Evolutionary conservation across 2,797 vertebrate species (phyloP), one percentile per base, ranked within the genome.

Genomic region (Saguinus oedipus): DNA sequence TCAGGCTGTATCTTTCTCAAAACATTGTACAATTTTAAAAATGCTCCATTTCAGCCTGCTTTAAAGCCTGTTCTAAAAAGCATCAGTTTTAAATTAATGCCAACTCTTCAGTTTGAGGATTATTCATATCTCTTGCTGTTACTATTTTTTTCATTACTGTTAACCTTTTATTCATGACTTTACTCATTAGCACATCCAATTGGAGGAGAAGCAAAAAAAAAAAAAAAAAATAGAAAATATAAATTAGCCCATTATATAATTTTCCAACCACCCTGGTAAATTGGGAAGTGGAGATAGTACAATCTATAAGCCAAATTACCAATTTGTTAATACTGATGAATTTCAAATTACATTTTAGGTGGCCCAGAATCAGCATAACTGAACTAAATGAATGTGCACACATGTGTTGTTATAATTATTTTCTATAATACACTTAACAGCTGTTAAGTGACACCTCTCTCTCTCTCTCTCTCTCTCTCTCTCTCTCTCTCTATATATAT

Each of bases 1-100:
- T 57, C 13, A 93, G 92, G 68, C 92, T 94, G 2, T 48, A 93
- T 82, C 93, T 92, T 95, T 95, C 75, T 81, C 42, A 85, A 96
- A 96, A 88, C 76, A 93, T 92, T 64, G 89, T 95, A 90, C 39
- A 93, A 88, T 14, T 93, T 86, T 90, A 59, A 50, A 96, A 85
- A 70, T 88, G 10, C n/a, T 88, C 57, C 44, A 79, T 79, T 96
- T 94, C 42, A 57, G 27, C 46, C 42, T 84, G 61, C 42, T 82
- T 87, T 39, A 74, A 85, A 94, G 80, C 17, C 7, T 64, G 22
- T 61, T 96, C 93, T 59, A 2, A 89, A 90, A 94, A 84, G 27
- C 24, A 59, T 68, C 57, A 20, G 7, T 70, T 96, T 93, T 96
- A 70, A 94, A 95, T 93, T 84, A 96, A 95, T 72, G 59, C 26